phyloP scores from a whole-genome alignment of 1,140 invertebrate genomes.

The Rhagoletis pomonella region DNA sequence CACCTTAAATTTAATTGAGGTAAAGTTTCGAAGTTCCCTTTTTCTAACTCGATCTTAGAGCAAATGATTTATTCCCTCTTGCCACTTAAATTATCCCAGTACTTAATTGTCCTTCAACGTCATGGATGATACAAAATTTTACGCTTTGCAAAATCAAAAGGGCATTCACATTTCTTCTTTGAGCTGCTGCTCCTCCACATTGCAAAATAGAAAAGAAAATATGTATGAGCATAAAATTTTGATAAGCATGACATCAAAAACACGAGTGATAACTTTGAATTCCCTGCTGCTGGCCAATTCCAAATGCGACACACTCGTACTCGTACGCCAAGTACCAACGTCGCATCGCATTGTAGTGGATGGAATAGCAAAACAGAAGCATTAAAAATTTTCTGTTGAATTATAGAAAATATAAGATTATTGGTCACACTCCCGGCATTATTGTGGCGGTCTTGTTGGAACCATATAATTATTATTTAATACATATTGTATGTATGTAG shows the following conservation, averaged over 20 bases:
- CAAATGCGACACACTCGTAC: neutral
- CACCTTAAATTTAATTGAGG: too few relatives aligned
- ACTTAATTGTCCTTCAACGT: conserved; percentile 18
- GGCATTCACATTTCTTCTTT: conserved; percentile 40
- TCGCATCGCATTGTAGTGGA: neutral
- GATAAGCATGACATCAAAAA: conserved; percentile 43
- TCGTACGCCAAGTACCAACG: neutral
- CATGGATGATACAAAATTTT: neutral
- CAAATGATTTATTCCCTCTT: neutral
- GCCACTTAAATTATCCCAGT: neutral
- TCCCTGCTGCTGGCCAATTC: neutral
- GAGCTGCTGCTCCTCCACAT: neutral
- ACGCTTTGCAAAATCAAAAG: conserved; percentile 5
- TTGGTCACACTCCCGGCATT: conserved; percentile 7
- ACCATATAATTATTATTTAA: neutral
- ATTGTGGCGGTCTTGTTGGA: neutral
- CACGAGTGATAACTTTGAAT: conserved; percentile 34
- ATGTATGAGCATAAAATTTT: neutral
- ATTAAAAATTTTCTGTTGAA: conserved; percentile 34
- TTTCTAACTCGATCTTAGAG: neutral
- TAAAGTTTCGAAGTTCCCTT: neutral
- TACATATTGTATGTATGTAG: neutral
- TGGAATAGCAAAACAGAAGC: neutral
- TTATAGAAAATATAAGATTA: conserved; percentile 11
- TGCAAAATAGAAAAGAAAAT: neutral